Conservation (phyloP, 2,888 invertebrate genomes). For the Phlogophora meticulosa region DNA sequence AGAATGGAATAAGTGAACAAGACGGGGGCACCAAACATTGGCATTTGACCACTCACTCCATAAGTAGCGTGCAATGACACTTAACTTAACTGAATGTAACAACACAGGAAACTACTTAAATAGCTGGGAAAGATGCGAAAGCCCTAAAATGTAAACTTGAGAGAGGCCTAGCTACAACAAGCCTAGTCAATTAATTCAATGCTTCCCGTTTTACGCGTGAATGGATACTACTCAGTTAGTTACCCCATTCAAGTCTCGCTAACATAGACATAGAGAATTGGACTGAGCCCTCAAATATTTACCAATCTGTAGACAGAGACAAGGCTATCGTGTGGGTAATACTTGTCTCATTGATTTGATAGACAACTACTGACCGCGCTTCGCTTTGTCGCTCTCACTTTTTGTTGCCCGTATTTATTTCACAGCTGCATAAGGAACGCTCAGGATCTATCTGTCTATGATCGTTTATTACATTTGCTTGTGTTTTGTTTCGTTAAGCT, state of each 20-base stretch:
- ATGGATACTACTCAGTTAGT: neutral
- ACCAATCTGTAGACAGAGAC: too few species aligned
- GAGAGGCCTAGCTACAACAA: neutral
- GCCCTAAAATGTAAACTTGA: neutral
- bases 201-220: neutral
- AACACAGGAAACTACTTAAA: slow-evolving; percentile 23
- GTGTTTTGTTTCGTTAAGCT: neutral
- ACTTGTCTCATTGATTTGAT: too few species aligned
- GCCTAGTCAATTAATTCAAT: slow-evolving; percentile 3
- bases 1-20: too few species aligned
- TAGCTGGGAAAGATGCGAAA: neutral
- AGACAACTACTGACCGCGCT: too few species aligned
- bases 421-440: too few species aligned
- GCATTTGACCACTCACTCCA: neutral
- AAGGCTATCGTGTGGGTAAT: too few species aligned
- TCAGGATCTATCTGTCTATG: too few species aligned
- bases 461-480: neutral
- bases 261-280: too few species aligned
- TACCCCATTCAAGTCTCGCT: neutral
- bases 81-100: slow-evolving; percentile 3
- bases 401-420: too few species aligned
- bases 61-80: slow-evolving; percentile 10
- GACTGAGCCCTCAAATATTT: too few species aligned
- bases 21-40: neutral
- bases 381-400: too few species aligned